Percentiles rank a stretch among this genome's conserved stretches.
Conservation (phyloP, 1,140 invertebrate species). For the Riptortus pedestris region DNA sequence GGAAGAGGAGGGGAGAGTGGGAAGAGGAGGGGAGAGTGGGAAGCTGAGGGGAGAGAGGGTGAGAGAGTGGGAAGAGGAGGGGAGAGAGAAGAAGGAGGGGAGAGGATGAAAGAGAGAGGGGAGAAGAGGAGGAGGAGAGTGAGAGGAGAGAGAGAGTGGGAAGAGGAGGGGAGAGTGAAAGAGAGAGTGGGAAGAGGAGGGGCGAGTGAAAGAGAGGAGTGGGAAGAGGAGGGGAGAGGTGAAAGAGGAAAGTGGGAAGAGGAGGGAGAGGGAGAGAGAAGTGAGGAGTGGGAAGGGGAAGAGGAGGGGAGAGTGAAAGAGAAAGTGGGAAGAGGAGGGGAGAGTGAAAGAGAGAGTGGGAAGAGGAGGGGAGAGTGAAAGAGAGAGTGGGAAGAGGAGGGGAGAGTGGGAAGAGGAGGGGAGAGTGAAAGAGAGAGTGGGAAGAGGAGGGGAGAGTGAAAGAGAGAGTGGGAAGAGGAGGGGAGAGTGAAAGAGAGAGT, state of each 20-base stretch:
- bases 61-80: neutral
- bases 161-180: neutral
- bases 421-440: no score
- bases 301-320: slow-evolving; percentile 7
- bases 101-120: neutral
- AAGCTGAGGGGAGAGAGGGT: neutral
- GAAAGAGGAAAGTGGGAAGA: neutral
- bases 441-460: no score
- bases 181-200: neutral
- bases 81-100: neutral
- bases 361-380: no score
- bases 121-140: neutral
- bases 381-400: no score
- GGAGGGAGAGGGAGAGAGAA: slow-evolving; percentile 10
- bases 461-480: no score
- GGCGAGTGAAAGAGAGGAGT: neutral
- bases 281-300: neutral
- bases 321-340: no score
- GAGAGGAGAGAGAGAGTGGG: neutral
- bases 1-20: neutral
- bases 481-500: no score
- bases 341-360: no score
- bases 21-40: neutral
- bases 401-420: no score
- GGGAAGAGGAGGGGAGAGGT: neutral